Evolutionary conservation across 2,797 vertebrate species (phyloP).

Genomic region (Ceryle rudis): DNA sequence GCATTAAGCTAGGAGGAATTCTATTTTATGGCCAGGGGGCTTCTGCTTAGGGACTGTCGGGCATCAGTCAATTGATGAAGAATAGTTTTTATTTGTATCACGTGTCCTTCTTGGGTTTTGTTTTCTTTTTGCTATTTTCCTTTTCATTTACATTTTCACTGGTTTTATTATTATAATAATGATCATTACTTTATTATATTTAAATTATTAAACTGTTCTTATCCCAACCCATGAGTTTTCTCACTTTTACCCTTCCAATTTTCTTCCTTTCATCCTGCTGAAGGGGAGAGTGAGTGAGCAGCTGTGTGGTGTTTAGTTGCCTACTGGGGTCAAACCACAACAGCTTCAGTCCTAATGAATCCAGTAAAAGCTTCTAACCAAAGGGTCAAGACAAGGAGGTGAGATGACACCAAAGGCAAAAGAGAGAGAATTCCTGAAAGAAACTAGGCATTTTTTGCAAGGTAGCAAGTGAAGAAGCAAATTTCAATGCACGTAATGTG

Average conservation of each 20-base stretch:
- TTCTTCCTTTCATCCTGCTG: not conserved
- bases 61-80: too few relatives aligned
- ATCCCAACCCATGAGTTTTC: not conserved
- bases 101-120: not conserved
- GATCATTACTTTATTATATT: not conserved
- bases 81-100: not conserved
- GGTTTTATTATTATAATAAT: not conserved
- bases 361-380: not conserved
- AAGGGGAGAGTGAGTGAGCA: not conserved
- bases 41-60: not conserved
- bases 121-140: not conserved
- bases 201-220: not conserved
- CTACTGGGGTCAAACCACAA: not conserved
- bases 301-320: not conserved
- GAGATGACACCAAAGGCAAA: not conserved
- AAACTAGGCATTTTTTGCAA: not conserved
- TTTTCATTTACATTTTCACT: not conserved
- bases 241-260: not conserved
- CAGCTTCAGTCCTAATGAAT: not conserved
- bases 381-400: not conserved
- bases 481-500: not conserved
- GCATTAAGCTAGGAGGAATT: not conserved
- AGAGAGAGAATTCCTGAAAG: not conserved
- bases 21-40: not conserved
- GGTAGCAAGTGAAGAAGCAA: not conserved